Base-by-base conservation (phyloP, 2,113 vertebrate genomes). In the Willisornis vidua region DNA sequence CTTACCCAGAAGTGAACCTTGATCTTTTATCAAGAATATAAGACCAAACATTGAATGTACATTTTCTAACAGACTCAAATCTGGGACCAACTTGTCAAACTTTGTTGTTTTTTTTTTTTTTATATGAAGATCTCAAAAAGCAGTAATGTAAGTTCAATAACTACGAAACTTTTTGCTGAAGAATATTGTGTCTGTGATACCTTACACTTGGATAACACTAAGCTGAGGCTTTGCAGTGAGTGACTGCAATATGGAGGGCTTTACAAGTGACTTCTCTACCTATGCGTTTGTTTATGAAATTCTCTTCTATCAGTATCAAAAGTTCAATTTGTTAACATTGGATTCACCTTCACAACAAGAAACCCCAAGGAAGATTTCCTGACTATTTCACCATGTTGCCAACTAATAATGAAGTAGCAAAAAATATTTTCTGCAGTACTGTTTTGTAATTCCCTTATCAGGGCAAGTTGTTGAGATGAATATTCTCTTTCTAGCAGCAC, bases 1-100 rank as follows among this genome's bases (percentile, higher is more conserved):
- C 98, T 96, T 98, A 98, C 98, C 98, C 97, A 97, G 97, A 98
- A 98, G 97, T 95, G 96, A 98, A 98, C 97, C 97, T 97, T 98
- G 97, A 97, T 97, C 94, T 98, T 97, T 98, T 98, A 97, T 97
- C 98, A 97, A 97, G 98, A 94, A 95, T 90, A 96, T 96, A 98
- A 98, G 97, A 97, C 98, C 97, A 98, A 98, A 98, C 97, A 85
- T 94, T 99, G 99, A 99, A 99, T 99, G 99, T 99, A 98, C 98
- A 98, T 98, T 99, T 99, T 98, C 98, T 98, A 98, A 98, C 93
- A 95, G 98, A 98, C 98, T 98, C 96, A 97, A 93, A 96, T 96
- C 97, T 98, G 98, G 98, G 99, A 99, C 98, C 99, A 99, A 99
- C 98, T 92, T 93, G 71, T 94, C 87, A 93, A 93, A 43, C n/a